Percentiles rank a stretch among this genome's conserved stretches.
Conservation (phyloP, 1,140 invertebrate genomes). For the Ceratosolen solmsi region DNA sequence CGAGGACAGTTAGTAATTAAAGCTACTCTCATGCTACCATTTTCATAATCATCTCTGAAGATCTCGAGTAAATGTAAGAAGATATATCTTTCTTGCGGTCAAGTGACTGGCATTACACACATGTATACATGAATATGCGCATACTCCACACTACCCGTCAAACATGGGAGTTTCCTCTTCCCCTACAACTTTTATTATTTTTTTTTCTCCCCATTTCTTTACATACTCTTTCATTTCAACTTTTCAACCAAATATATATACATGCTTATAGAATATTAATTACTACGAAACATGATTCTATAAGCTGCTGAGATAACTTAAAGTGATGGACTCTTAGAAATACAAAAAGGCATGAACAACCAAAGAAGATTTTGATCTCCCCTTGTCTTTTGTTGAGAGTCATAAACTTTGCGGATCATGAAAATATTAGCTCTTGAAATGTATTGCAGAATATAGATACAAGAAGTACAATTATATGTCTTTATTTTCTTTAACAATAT, state of each 20-base stretch:
- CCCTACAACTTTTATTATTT: background rate
- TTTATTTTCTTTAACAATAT: constrained; percentile 13
- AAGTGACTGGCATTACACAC: constrained; percentile 38
- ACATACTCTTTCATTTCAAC: background rate
- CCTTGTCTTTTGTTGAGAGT: background rate
- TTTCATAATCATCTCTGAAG: constrained; percentile 48
- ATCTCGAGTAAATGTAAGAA: constrained; percentile 50
- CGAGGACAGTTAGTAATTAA: constrained; percentile 52
- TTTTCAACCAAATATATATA: background rate
- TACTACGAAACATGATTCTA: background rate
- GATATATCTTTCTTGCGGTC: constrained; percentile 47
- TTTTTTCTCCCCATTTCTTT: background rate
- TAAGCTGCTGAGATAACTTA: background rate
- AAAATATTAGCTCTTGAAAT: constrained; percentile 9
- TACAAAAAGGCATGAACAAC: background rate
- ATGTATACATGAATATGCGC: no score
- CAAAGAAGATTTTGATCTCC: background rate
- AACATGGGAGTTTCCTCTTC: constrained; percentile 4
- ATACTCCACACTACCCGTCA: background rate
- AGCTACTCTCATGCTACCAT: constrained; percentile 43
- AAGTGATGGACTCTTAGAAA: constrained; percentile 3
- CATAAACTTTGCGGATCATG: background rate
- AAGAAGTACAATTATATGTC: constrained; percentile 9
- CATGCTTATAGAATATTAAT: constrained; percentile 38
- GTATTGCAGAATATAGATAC: background rate